These are phyloP conservation scores for Drosophila merina DNA, from an alignment of 2,888 invertebrate species.

Conservation along the genomic window DNA sequence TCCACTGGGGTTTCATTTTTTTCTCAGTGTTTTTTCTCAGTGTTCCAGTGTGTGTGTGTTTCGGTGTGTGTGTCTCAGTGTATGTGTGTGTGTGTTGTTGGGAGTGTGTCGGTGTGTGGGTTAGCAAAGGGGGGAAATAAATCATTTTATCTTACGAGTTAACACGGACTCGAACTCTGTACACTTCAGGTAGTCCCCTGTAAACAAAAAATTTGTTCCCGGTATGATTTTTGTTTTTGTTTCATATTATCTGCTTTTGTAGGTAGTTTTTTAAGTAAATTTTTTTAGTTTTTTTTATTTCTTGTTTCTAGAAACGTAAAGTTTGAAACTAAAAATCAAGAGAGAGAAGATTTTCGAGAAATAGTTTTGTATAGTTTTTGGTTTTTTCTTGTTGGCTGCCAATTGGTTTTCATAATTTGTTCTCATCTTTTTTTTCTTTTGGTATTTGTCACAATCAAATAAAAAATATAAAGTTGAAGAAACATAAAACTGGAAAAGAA, in stretches of 20 bases:
- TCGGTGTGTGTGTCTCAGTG: conserved; percentile 5
- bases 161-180: conserved; percentile 93
- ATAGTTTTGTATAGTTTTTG: neutral
- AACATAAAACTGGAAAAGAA: conserved; percentile 49
- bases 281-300: conserved; percentile 11
- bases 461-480: conserved; percentile 21
- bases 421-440: conserved; percentile 41
- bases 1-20: neutral
- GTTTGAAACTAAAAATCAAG: conserved; percentile 23
- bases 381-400: conserved; percentile 29
- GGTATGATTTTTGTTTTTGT: conserved; percentile 74
- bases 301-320: conserved; percentile 26
- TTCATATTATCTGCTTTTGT: conserved; percentile 45
- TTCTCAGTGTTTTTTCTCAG: conserved; percentile 9
- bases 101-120: conserved; percentile 41
- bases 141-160: conserved; percentile 89
- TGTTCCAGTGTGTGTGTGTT: conserved; percentile 15
- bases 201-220: conserved; percentile 84
- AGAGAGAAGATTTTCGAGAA: conserved; percentile 8
- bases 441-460: conserved; percentile 22
- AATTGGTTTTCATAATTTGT: conserved; percentile 16
- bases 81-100: conserved; percentile 14
- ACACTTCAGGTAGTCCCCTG: conserved; percentile 90
- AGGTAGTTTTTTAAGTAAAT: conserved; percentile 2
- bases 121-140: conserved; percentile 72